phyloP scores from a whole-genome alignment of 1,140 invertebrate species.

The Lanistes nyassanus region DNA sequence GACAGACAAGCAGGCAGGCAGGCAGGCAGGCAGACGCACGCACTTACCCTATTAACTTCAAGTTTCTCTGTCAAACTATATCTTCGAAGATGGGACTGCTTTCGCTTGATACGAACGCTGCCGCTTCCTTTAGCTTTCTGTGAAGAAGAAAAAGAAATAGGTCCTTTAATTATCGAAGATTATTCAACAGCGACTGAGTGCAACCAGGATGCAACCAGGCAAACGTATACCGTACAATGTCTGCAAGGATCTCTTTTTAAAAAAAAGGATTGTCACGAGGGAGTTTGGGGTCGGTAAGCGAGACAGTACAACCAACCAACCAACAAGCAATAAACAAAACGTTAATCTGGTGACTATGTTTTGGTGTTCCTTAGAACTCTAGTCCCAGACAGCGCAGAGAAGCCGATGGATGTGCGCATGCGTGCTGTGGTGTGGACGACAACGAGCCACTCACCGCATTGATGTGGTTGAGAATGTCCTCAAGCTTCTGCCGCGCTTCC shows the following conservation, averaged over 20 bases:
- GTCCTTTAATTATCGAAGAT: slow-evolving; percentile 3
- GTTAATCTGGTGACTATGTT: no score
- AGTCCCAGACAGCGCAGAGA: not conserved
- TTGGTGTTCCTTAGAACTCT: not conserved
- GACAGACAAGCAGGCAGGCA: not conserved
- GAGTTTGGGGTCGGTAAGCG: no score
- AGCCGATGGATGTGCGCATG: no score
- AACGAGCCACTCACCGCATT: slow-evolving; percentile 73
- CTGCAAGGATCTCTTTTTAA: no score
- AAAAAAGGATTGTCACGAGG: no score
- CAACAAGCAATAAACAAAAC: no score
- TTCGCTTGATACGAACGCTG: slow-evolving; percentile 29
- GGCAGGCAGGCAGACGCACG: not conserved
- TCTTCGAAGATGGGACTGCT: slow-evolving; percentile 19
- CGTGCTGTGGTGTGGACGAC: no score
- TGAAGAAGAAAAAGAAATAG: not conserved
- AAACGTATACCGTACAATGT: no score
- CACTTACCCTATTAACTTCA: slow-evolving; percentile 51
- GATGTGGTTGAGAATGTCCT: slow-evolving; percentile 92
- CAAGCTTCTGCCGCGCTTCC: slow-evolving; percentile 90
- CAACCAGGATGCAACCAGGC: no score
- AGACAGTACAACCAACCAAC: no score
- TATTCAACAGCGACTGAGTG: no score
- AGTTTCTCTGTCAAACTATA: slow-evolving; percentile 50
- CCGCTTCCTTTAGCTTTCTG: slow-evolving; percentile 41